Base-by-base conservation (phyloP, 2,797 vertebrate genomes). In the Siniperca scherzeri region DNA sequence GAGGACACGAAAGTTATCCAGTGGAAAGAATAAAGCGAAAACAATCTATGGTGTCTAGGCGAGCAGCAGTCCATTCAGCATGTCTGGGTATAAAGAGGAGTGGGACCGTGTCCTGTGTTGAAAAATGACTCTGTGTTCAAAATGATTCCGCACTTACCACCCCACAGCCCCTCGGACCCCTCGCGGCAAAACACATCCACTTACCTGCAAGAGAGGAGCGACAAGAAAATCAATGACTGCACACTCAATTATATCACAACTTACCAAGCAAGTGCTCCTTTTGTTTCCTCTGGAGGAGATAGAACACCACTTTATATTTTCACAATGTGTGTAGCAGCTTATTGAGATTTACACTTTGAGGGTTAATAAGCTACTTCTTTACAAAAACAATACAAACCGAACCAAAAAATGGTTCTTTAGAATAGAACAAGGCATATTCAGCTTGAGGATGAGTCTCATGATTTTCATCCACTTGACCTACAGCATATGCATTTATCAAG, bases 191-290 rank as follows among this genome's bases (percentile, higher is more conserved):
- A 94, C 91, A 92, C 89, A 90, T 91, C 87, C 94, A 95, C 95
- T 96, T 95, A 95, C 95, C 95, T 95, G 92, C 85, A 90, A 91
- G 89, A 93, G 90, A 86, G 86, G 81, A 92, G 84, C 91, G 92
- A 93, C 91, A 93, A 87, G 88, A 93, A 95, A 94, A 95, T 95
- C 94, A 95, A 94, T 95, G 90, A 81, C 79, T 53, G 79, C 87
- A 85, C 93, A 93, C 91, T 92, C 91, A 93, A 91, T 93, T 92
- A 94, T 93, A 92, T 93, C 82, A 77, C 91, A 88, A 84, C 83
- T 80, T 88, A 84, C 85, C 67, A 44, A 75, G 83, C 81, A 81
- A 86, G 75, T 7, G 38, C 74, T 81, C 70, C 79, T 72, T 91
- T 90, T 86, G 88, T 92, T 91, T 90, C 84, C 73, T 85, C 55